Evolutionary conservation across 2,888 invertebrate species (phyloP), one percentile per base, ranked within the genome.

Genomic region (Drosophila planitibia): DNA sequence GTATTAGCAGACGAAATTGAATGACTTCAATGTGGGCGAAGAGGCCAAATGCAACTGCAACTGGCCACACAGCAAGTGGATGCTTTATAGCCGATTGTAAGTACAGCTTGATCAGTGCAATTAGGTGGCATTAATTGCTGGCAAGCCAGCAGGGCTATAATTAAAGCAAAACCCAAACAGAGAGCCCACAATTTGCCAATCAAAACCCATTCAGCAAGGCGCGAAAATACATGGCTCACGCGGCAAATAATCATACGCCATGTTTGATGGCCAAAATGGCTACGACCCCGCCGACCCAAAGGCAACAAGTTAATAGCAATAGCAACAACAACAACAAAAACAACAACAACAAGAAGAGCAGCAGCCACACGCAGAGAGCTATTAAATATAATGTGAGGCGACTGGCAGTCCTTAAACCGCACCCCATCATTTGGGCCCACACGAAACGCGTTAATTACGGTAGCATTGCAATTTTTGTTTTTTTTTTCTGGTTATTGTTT

Each of bases 361-460:
- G 70, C 49, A 67, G 49, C 57, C 75, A 72, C 83, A 88, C 81
- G 85, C 88, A 80, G 53, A 79, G 69, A 70, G 60, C 81, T 70
- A 85, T 89, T 89, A 90, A 90, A 79, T 83, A 76, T 76, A 89
- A 90, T 82, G 73, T 66, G 66, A 63, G 79, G 25, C 44, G 58
- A 44, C 32, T 51, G 41, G 51, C 53, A 44, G n/a, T 39, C 25
- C 55, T 55, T 57, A 53, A 59, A 44, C 59, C 61, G 44, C 49
- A 75, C 60, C 88, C 78, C 78, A 52, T 75, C 73, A 90, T 85
- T 90, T 85, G 87, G 86, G 70, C 86, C 82, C 84, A 90, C 85
- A 85, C 85, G 85, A 85, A 86, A 79, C 89, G 89, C 85, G 85
- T 86, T 86, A 86, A 86, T 86, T 86, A 86, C 84, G 73, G 86